Base-by-base conservation (phyloP, 1,140 invertebrate genomes). In the Gonatopus flavifemur region DNA sequence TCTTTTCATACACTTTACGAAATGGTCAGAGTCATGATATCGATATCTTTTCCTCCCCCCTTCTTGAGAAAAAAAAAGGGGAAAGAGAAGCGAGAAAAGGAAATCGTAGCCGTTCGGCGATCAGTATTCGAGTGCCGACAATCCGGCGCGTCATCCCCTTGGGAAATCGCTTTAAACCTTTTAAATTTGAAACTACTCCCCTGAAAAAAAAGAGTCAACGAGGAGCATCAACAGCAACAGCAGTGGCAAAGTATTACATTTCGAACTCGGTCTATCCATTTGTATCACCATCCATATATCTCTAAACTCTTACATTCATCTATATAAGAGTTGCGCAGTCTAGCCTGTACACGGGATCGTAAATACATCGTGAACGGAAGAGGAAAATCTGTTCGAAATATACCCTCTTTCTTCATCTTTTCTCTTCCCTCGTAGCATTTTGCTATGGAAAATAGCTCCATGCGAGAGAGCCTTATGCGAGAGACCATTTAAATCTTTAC, bases 381-480 rank as follows among this genome's bases (percentile, higher is more conserved):
- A 68, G 74, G 64, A 67, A 69, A 75, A 76, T 69, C 74, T 70
- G 72, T 78, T 78, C 75, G 73, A 76, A 76, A 76, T 76, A 75
- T 75, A 67, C 76, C 72, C 67, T 56, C 58, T 51, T 46, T 49
- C 53, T 59, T 50, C 55, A 64, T 66, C 66, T 65, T 76, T 74
- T 69, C 67, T 74, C 64, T n/a, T n/a, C n/a, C n/a, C n/a, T n/a
- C 56, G 77, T 74, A 74, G 76, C 76, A 71, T 72, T 78, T 78
- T 77, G 69, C 72, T 66, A 76, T 71, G 67, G 69, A 67, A 70
- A 78, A 78, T 78, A 76, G 75, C 76, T 77, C 77, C 76, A 78
- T 78, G 75, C n/a, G n/a, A n/a, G n/a, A n/a, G n/a, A n/a, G n/a
- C 75, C 77, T 77, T 78, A 77, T 78, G 74, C 74, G 69, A 69